A percentile compares a stretch with the other conserved stretches of the same genome.
These are phyloP conservation scores for Leptopilina myrica DNA, from an alignment of 2,888 invertebrate species.

Conservation along the genomic window DNA sequence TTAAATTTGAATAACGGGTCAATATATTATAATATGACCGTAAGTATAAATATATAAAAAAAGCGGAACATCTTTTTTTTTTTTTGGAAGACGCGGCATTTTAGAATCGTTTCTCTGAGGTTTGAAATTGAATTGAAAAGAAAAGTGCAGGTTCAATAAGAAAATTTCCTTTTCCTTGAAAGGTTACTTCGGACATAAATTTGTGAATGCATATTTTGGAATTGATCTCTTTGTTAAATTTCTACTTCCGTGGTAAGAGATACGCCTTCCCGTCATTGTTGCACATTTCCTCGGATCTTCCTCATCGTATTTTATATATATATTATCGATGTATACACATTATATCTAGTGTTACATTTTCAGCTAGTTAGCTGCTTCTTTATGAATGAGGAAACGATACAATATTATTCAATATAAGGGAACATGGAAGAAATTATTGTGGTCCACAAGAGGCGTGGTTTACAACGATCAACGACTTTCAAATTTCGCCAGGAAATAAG, in stretches of 20 bases:
- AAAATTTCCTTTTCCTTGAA: slow-evolving; percentile 13
- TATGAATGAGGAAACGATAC: slow-evolving; percentile 59
- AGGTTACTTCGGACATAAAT: not conserved
- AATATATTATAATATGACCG: not conserved
- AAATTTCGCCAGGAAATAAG: slow-evolving; percentile 58
- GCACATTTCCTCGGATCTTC: slow-evolving; percentile 61
- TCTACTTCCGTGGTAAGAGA: slow-evolving; percentile 64
- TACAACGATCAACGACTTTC: slow-evolving; percentile 48
- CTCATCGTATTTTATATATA: not conserved
- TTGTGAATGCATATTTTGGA: slow-evolving; percentile 35
- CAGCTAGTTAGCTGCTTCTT: slow-evolving; percentile 51
- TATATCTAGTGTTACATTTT: slow-evolving; percentile 33
- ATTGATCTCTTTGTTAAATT: slow-evolving; percentile 56
- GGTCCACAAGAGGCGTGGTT: slow-evolving; percentile 59
- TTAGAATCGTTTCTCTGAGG: slow-evolving; percentile 7
- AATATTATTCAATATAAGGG: slow-evolving; percentile 62
- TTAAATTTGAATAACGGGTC: not conserved
- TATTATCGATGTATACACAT: not conserved
- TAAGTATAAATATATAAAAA: slow-evolving; percentile 1
- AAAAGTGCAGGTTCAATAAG: slow-evolving; percentile 13
- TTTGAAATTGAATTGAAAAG: slow-evolving; percentile 4
- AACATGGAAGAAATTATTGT: slow-evolving; percentile 49
- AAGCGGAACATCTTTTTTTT: slow-evolving; percentile 30
- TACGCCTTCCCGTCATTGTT: slow-evolving; percentile 63
- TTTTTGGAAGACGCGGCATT: slow-evolving; percentile 23